Base-by-base conservation (phyloP, 1,140 invertebrate species). In the Tigriopus japonicus region DNA sequence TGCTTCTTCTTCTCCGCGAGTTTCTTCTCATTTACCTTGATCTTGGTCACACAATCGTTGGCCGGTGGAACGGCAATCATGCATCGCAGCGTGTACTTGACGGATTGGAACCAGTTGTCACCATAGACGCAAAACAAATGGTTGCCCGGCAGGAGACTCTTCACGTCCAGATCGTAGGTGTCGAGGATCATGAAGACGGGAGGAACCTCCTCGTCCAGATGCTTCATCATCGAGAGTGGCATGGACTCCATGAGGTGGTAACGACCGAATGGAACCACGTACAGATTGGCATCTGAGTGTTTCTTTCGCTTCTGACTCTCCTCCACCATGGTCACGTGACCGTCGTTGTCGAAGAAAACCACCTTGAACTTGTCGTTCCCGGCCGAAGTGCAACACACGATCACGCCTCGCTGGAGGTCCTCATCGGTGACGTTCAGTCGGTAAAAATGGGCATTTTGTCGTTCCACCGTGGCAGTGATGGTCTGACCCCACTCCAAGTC, bases 311-410 rank as follows among this genome's bases (percentile, higher is more conserved):
- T 17, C 28, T 49, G 52, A 40, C 17, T 24, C 28, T 61, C 59
- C 21, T 61, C 42, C n/a, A 61, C 43, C 59, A 61, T 61, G 10
- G 59, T 51, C 6, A 61, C 59, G 13, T 61, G 59, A 3, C 59
- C 59, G 14, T 61, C 59, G n/a, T 61, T 54, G 59, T 61, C 59
- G 21, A 61, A 61, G 40, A 61, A 61, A 6, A 61, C 43, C 12
- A 61, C 23, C 51, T 61, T 61, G 28, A 61, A 61, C 51, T 61
- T 61, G 45, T 61, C 59, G 13, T 53, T 55, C 17, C 59, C 59
- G 1, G 43, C 53, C 13, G 42, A 55, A 19, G n/a, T 54, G 51
- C 59, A 61, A 12, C 13, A 21, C 13, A 61, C 40, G 13, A 61
- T 54, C 12, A 61, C 59, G 6, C 59, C 59, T 1, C 6, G 17